Percentiles rank a stretch among this genome's conserved stretches.
Evolutionary conservation across 2,888 invertebrate species (phyloP).

Genomic region (Trichogramma evanescens): DNA sequence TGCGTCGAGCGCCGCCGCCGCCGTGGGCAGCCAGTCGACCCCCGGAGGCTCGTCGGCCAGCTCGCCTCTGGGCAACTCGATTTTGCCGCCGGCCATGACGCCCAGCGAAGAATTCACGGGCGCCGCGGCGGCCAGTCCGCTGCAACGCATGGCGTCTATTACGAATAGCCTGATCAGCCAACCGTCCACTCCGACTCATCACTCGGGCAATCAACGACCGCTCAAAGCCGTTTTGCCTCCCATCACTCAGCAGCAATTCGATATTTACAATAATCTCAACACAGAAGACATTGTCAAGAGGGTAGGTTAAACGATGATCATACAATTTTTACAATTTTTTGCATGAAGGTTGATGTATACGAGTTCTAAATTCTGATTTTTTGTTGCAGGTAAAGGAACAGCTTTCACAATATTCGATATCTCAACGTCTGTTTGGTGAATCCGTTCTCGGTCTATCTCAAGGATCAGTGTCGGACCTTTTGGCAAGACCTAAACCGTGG

Average conservation of each 20-base stretch:
- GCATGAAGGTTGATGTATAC: too few relatives aligned
- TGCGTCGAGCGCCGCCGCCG: not conserved
- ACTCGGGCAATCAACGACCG: slow-evolving; percentile 76
- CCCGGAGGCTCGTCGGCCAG: slow-evolving; percentile 70
- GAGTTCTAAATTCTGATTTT: slow-evolving; percentile 10
- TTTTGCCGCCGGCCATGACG: slow-evolving; percentile 76
- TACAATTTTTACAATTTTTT: too few relatives aligned
- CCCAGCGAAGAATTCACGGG: slow-evolving; percentile 74
- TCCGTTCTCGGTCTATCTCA: slow-evolving; percentile 94
- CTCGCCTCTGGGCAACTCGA: slow-evolving; percentile 77
- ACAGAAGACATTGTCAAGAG: slow-evolving; percentile 97
- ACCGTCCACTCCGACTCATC: slow-evolving; percentile 79
- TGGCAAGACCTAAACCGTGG: slow-evolving; percentile 98
- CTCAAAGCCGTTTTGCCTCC: slow-evolving; percentile 95
- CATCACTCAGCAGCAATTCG: slow-evolving; percentile 97
- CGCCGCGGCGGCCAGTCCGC: slow-evolving; percentile 81
- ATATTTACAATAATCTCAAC: slow-evolving; percentile 93
- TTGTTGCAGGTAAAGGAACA: slow-evolving; percentile 74
- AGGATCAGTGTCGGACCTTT: slow-evolving; percentile 93
- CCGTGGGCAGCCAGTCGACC: slow-evolving; percentile 56
- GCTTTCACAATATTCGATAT: slow-evolving; percentile 90
- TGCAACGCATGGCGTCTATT: slow-evolving; percentile 96
- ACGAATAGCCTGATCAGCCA: slow-evolving; percentile 93
- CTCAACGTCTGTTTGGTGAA: slow-evolving; percentile 96
- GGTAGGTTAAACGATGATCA: slow-evolving; percentile 39